Base-by-base conservation (phyloP, 2,113 vertebrate genomes). In the Bufo bufo region DNA sequence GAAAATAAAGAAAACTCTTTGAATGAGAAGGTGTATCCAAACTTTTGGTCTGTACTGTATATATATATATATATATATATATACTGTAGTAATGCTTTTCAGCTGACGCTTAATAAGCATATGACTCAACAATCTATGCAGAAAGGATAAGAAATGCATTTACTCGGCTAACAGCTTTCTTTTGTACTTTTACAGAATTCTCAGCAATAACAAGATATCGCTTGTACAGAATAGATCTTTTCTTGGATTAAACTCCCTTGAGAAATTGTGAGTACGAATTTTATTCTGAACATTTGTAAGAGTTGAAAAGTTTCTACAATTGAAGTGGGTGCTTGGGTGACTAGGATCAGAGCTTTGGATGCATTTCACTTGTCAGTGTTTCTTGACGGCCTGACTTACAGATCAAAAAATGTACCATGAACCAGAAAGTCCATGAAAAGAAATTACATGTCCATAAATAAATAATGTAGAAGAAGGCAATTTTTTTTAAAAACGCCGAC, bases 141-240 rank as follows among this genome's bases (percentile, higher is more conserved):
- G 14, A 19, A 80, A 56, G 52, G 43, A 33, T 33, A 83, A 83
- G 43, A 63, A 50, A 52, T 83, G 47, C 14, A 50, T 83, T 50
- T 49, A 69, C 20, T 83, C 5, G 63, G 43, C 79, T 56, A 82
- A 63, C 16, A 10, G 33, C 33, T 63, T 78, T 17, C 61, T 87
- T 84, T 90, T 93, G 92, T 79, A 86, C 92, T 89, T 83, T 61
- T 93, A 91, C 93, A 97, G 96, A 92, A 96, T 96, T 92, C 95
- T 97, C 92, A 96, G 95, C 85, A 95, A 97, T 91, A 97, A 97
- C 94, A 97, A 96, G 95, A 96, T 97, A 92, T 94, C 95, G 3
- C 89, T 94, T 89, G 86, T 97, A 91, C 96, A 94, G 93, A 96
- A 97, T 54, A 92, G 93, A 87, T 96, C 96, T 88, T 97, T 97